These are phyloP conservation scores for Malurus leucopterus DNA, from an alignment of 2,797 vertebrate species.

Conservation along the genomic window DNA sequence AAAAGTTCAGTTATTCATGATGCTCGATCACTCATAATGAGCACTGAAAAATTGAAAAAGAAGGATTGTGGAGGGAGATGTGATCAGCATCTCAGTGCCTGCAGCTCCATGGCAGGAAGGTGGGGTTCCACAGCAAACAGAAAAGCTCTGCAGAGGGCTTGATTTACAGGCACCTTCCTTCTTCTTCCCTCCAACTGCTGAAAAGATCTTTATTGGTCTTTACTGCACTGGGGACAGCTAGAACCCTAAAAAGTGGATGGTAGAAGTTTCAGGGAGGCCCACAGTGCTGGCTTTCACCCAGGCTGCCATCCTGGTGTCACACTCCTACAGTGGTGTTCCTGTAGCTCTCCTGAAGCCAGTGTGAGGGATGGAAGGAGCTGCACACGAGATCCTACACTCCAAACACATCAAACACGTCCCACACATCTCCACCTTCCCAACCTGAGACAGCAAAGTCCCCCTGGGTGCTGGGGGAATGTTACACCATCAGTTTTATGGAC, in stretches of 20 bases:
- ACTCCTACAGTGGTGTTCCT: fast-evolving
- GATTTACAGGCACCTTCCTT: not conserved
- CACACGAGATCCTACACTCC: fast-evolving
- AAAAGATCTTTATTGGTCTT: not conserved
- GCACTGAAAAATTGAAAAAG: not conserved
- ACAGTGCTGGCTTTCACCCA: not conserved
- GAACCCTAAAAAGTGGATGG: not conserved
- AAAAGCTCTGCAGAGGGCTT: not conserved
- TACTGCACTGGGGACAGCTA: not conserved
- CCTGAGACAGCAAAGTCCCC: not conserved
- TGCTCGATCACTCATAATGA: not conserved
- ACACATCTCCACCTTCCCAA: not conserved
- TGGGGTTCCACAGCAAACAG: not conserved
- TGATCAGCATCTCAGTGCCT: not conserved
- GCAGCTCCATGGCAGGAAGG: not conserved
- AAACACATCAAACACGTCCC: not conserved
- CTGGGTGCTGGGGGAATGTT: not conserved
- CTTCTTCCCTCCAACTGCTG: fast-evolving
- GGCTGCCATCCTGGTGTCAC: not conserved
- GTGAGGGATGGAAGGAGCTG: fast-evolving
- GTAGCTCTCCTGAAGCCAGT: fast-evolving
- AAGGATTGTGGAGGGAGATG: not conserved
- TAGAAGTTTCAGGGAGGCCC: not conserved
- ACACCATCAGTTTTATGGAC: not conserved
- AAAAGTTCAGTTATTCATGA: not conserved